Conservation (phyloP, 2,888 invertebrate species). For the Entomobrya multifasciata region DNA sequence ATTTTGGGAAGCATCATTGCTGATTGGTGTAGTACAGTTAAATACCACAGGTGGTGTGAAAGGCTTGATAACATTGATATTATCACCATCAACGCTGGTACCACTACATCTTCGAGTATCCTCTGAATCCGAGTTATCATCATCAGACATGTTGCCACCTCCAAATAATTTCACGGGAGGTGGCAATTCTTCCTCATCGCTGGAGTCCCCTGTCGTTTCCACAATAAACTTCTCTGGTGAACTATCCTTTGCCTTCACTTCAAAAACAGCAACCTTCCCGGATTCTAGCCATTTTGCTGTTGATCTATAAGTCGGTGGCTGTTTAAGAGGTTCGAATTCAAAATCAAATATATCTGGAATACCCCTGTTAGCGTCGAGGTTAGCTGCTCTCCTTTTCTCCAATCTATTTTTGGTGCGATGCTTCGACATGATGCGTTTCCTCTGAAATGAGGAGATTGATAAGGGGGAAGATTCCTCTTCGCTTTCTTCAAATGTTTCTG, state of each 20-base stretch:
- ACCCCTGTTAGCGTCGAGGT: conserved; percentile 55
- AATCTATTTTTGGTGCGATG: conserved; percentile 51
- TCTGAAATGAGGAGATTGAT: conserved; percentile 44
- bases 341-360: conserved; percentile 64
- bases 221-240: neutral
- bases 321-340: conserved; percentile 72
- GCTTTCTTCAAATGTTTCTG: neutral
- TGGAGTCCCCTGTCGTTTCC: conserved; percentile 31
- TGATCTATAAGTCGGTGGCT: conserved; percentile 65
- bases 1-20: neutral
- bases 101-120: conserved; percentile 7
- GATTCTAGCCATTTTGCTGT: conserved; percentile 59
- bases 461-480: neutral
- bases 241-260: neutral
- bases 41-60: conserved; percentile 45
- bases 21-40: neutral
- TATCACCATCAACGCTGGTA: neutral
- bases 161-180: conserved; percentile 54
- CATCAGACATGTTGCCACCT: conserved; percentile 70
- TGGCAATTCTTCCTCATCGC: conserved; percentile 63
- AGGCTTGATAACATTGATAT: conserved; percentile 10
- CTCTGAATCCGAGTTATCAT: conserved; percentile 58
- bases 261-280: conserved; percentile 12
- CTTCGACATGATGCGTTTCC: conserved; percentile 50
- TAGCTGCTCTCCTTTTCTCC: conserved; percentile 41